Base-by-base conservation (phyloP, 2,113 vertebrate species). In the human (Homo sapiens) region DNA sequence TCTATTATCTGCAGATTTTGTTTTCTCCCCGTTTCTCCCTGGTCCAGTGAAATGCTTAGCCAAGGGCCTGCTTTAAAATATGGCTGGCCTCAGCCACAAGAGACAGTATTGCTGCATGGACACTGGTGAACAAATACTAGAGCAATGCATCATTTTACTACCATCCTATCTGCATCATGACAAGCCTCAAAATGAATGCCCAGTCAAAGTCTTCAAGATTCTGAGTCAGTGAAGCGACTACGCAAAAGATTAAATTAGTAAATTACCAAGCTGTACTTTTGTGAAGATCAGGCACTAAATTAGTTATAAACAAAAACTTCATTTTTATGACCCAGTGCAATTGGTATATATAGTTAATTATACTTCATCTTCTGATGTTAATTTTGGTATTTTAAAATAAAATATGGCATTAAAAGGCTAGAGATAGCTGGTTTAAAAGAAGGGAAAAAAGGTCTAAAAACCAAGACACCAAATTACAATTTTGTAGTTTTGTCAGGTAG, bases 311-410 rank as follows among this genome's bases (percentile, higher is more conserved):
- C 30, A 88, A 90, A 95, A 90, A 27, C 16, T 73, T 66, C 45
- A 90, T 38, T 88, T 92, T 90, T 80, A 92, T 43, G 61, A 90
- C 20, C 43, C 57, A 89, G 81, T n/a, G 38, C 22, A 92, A n/a
- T 0, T 35, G 59, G 43, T 73, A 81, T 38, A 66, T 14, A 59
- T 9, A 85, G 48, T 22, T 80, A 30, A 57, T 40, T 92, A 68
- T 12, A 80, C 4, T 70, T 95, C 38, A 87, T 83, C 35, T 90
- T 87, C 70, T 61, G 25, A 38, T 61, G 66, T 48, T 83, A 91
- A 70, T 75, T 93, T 70, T 82, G 88, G 18, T 43, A 57, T 95
- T 95, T 94, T 59, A 84, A 80, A 83, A 66, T 86, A 16, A 96
- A 89, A 92, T 43, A 50, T 20, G 66, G 43, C 70, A 72, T 59